Conservation (phyloP, 2,888 invertebrate genomes). For the Platycheirus albimanus region DNA sequence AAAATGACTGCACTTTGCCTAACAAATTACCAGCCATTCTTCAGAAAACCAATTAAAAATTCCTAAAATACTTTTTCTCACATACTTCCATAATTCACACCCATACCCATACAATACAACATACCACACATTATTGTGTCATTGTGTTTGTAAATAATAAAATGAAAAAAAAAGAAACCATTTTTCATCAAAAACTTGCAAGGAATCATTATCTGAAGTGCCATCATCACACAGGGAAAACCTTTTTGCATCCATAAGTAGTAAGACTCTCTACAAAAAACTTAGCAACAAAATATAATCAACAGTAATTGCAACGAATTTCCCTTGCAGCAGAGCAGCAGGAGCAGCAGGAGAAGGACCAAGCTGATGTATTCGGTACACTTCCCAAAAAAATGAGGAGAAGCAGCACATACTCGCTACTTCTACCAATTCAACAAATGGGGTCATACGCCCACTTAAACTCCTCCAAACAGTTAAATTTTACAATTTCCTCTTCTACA, state of each 20-base stretch:
- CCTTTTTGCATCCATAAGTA: constrained; percentile 32
- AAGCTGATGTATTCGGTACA: constrained; percentile 25
- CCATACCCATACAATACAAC: background rate
- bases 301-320: constrained; percentile 66
- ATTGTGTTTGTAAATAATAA: background rate
- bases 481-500: constrained; percentile 59
- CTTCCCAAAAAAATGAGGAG: background rate
- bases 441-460: constrained; percentile 71
- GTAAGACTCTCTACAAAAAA: constrained; percentile 32
- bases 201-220: constrained; percentile 61
- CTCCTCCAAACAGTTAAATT: constrained; percentile 62
- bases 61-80: background rate
- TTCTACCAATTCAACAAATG: constrained; percentile 51
- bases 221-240: constrained; percentile 22
- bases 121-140: background rate
- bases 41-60: background rate
- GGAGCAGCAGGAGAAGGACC: background rate
- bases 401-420: constrained; percentile 10
- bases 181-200: constrained; percentile 17
- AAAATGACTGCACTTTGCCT: no score
- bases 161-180: constrained; percentile 1
- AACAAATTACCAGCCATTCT: no score
- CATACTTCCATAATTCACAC: background rate
- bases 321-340: background rate
- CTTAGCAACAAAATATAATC: constrained; percentile 53